Evolutionary conservation across 35 echinoderm and acorn worm genomes (phyloP).

Genomic region (Apostichopus japonicus): DNA sequence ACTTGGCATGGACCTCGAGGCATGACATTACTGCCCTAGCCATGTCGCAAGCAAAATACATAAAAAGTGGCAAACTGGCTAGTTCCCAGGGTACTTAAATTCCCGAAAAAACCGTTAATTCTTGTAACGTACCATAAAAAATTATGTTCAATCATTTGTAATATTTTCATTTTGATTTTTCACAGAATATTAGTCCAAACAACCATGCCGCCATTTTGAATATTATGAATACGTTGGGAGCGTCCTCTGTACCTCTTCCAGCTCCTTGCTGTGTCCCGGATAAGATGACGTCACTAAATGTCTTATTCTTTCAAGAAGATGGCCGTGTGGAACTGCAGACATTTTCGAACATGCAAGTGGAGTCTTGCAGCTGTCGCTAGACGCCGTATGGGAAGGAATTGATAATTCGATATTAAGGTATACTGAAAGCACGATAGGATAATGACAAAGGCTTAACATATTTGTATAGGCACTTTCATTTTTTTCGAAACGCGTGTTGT

Average conservation of each 20-base stretch:
- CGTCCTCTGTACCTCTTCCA: constrained; percentile 4
- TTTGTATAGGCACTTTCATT: too few relatives aligned
- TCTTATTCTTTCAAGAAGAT: constrained; percentile 30
- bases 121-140: not conserved
- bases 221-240: constrained; percentile 34
- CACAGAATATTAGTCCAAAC: constrained; percentile 20
- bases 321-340: not conserved
- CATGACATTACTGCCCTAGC: too few relatives aligned
- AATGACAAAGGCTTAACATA: too few relatives aligned
- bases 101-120: not conserved
- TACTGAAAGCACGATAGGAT: too few relatives aligned
- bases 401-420: too few relatives aligned
- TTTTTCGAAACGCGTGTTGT: too few relatives aligned
- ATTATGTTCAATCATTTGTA: not conserved
- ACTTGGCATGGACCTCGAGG: too few relatives aligned
- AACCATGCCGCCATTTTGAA: constrained; percentile 51
- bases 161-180: not conserved
- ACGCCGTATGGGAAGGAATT: not conserved
- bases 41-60: too few relatives aligned
- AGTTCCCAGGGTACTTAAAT: too few relatives aligned
- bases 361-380: constrained; percentile 30
- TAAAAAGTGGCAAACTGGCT: too few relatives aligned
- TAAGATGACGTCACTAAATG: constrained; percentile 4
- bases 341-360: constrained; percentile 24
- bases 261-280: constrained; percentile 35